phyloP scores from a whole-genome alignment of 1,140 invertebrate species.

The Himalopsyche phryganea region DNA sequence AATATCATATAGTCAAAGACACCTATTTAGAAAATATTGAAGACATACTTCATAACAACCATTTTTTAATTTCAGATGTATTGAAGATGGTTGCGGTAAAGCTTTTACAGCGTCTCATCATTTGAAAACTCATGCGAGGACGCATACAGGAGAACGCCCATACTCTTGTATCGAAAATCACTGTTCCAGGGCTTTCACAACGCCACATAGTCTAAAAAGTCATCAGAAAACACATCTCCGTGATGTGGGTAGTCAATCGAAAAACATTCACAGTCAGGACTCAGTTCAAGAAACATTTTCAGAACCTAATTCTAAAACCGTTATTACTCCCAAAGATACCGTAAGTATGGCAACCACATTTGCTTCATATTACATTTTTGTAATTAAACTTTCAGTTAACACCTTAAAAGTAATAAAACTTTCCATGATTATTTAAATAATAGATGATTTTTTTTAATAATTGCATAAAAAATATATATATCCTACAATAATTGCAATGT shows the following conservation, averaged over 20 bases:
- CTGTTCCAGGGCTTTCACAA: slow-evolving; percentile 76
- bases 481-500: no score
- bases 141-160: slow-evolving; percentile 71
- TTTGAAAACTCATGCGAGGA: slow-evolving; percentile 79
- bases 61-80: slow-evolving; percentile 70
- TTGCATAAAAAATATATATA: no score
- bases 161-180: slow-evolving; percentile 70
- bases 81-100: slow-evolving; percentile 80
- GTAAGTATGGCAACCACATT: neutral
- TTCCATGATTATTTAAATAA: no score
- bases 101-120: slow-evolving; percentile 92
- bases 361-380: neutral
- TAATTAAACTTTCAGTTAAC: neutral
- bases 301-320: no score
- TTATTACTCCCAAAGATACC: no score
- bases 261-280: no score
- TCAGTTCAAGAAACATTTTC: no score
- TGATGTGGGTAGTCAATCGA: slow-evolving; percentile 3
- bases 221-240: slow-evolving; percentile 66
- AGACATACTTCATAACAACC: no score
- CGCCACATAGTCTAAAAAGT: slow-evolving; percentile 75
- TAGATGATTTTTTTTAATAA: no score
- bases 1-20: no score
- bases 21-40: no score
- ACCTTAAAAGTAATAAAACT: no score